Percentiles rank a stretch among this genome's conserved stretches.
These are phyloP conservation scores for Gila orcuttii DNA, from an alignment of 2,113 vertebrate species.

Conservation along the genomic window DNA sequence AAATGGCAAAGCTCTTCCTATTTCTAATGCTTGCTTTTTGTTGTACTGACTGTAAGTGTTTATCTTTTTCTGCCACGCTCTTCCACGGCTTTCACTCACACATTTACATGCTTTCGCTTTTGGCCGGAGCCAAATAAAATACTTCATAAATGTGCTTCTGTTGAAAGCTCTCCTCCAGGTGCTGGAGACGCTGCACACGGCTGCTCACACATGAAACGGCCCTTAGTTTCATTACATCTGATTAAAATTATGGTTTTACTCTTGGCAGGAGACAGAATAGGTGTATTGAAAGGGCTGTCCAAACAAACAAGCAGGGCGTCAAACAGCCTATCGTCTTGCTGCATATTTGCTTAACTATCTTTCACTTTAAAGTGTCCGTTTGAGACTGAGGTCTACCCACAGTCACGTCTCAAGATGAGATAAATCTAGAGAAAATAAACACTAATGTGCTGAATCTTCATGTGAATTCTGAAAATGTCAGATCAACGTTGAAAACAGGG, in stretches of 20 bases:
- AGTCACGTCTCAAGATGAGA: slow-evolving; percentile 24
- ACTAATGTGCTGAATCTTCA: not conserved
- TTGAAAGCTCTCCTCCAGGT: slow-evolving; percentile 25
- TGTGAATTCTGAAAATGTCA: not conserved
- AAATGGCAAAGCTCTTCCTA: not conserved
- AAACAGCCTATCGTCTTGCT: slow-evolving; percentile 17
- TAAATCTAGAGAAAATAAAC: slow-evolving; percentile 24
- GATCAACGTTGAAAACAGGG: not conserved
- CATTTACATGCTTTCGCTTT: slow-evolving; percentile 23
- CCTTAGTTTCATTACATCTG: not conserved
- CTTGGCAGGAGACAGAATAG: slow-evolving; percentile 34
- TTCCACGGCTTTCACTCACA: not conserved
- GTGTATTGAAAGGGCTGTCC: not conserved
- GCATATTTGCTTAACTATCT: slow-evolving; percentile 32
- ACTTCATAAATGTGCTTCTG: slow-evolving; percentile 19
- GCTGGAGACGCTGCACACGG: not conserved
- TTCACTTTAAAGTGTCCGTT: slow-evolving; percentile 20
- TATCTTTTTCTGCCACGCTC: not conserved
- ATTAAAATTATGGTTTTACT: not conserved
- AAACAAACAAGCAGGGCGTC: slow-evolving; percentile 40
- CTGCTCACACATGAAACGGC: not conserved
- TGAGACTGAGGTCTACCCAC: slow-evolving; percentile 8
- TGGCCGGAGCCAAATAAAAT: slow-evolving; percentile 38
- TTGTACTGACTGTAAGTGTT: not conserved
- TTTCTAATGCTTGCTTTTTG: not conserved